Evolutionary conservation across 2,113 vertebrate species (phyloP).

Genomic region (Dicaeum eximium): DNA sequence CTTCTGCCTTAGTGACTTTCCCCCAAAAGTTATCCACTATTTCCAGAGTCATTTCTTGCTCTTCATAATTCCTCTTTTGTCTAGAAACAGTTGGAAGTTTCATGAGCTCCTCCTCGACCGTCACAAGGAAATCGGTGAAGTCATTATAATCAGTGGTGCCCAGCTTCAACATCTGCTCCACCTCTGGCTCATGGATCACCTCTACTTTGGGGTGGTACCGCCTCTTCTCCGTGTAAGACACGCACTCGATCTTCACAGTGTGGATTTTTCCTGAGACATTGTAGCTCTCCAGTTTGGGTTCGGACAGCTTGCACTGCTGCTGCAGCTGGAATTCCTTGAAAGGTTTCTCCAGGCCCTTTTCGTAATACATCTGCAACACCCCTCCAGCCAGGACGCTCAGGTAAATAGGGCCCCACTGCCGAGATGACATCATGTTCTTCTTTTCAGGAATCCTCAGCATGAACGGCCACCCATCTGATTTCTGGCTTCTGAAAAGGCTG

Average conservation of each 20-base stretch:
- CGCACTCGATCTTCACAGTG: slow-evolving; percentile 88
- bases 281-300: slow-evolving; percentile 88
- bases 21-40: slow-evolving; percentile 91
- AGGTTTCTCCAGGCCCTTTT: slow-evolving; percentile 92
- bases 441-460: slow-evolving; percentile 97
- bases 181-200: slow-evolving; percentile 82
- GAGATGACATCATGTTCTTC: slow-evolving; percentile 98
- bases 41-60: slow-evolving; percentile 89
- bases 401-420: slow-evolving; percentile 97
- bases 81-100: slow-evolving; percentile 73
- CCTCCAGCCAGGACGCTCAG: slow-evolving; percentile 85
- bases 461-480: slow-evolving; percentile 87
- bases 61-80: slow-evolving; percentile 83
- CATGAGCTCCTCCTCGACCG: slow-evolving; percentile 88
- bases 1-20: slow-evolving; percentile 79
- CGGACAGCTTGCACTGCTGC: slow-evolving; percentile 83
- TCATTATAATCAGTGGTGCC: slow-evolving; percentile 84
- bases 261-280: slow-evolving; percentile 88
- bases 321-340: slow-evolving; percentile 92
- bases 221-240: slow-evolving; percentile 87
- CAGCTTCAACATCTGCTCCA: slow-evolving; percentile 92
- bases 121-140: slow-evolving; percentile 83
- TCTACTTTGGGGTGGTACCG: slow-evolving; percentile 89
- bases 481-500: slow-evolving; percentile 81
- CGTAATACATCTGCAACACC: slow-evolving; percentile 92